Evolutionary conservation across 1,140 invertebrate species (phyloP).

Genomic region (Drosophila busckii): DNA sequence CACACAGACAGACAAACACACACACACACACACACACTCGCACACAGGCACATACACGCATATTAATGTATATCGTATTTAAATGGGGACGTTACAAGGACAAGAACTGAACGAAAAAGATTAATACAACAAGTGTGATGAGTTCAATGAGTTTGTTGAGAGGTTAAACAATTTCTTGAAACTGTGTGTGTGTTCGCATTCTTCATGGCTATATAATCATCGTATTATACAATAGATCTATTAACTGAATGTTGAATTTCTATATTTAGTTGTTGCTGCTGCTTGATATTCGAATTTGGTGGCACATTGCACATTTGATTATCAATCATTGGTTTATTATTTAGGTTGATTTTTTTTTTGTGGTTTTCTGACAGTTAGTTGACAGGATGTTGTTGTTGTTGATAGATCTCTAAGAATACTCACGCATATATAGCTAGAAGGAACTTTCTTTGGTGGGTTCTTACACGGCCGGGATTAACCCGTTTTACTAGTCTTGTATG

Average conservation of each 20-base stretch:
- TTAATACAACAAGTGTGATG: slow-evolving; percentile 1
- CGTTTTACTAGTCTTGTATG: slow-evolving; percentile 98
- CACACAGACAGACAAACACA: background rate
- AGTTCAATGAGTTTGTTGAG: slow-evolving; percentile 11
- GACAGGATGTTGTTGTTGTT: slow-evolving; percentile 28
- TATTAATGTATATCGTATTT: background rate
- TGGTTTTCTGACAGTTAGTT: slow-evolving; percentile 48
- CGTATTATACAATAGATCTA: slow-evolving; percentile 16
- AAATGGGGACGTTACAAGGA: slow-evolving; percentile 14
- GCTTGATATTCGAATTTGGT: background rate
- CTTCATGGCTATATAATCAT: slow-evolving; percentile 7
- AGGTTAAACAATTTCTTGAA: too few relatives aligned
- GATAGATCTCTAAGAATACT: slow-evolving; percentile 81
- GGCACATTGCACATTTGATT: background rate
- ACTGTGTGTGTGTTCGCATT: background rate
- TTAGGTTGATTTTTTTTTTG: slow-evolving; percentile 4
- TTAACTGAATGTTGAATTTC: slow-evolving; percentile 1
- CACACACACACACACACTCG: background rate
- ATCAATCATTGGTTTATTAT: background rate
- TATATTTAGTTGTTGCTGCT: slow-evolving; percentile 8
- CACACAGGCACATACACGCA: background rate
- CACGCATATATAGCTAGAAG: slow-evolving; percentile 99
- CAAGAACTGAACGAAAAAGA: slow-evolving; percentile 15
- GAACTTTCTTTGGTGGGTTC: slow-evolving; percentile 99
- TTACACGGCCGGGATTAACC: slow-evolving; percentile 95